Percentiles rank a stretch among this genome's conserved stretches.
phyloP scores from a whole-genome alignment of 2,113 vertebrate genomes.

The Rhinichthys klamathensis region DNA sequence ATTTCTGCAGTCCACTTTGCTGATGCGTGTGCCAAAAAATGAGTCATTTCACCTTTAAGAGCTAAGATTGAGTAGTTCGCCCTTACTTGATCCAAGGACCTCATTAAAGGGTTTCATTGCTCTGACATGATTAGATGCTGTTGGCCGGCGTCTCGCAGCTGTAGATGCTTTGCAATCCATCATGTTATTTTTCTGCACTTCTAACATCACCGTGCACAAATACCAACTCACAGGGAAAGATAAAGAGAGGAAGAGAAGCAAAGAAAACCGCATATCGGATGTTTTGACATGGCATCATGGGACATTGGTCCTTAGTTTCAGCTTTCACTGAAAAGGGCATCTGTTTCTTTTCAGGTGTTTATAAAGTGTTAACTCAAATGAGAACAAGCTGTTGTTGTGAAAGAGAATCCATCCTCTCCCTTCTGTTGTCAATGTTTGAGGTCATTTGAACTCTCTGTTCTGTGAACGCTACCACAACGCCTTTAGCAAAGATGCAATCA shows the following conservation, averaged over 20 bases:
- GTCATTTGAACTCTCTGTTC: neutral
- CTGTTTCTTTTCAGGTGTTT: neutral
- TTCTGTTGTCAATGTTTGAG: slow-evolving; percentile 7
- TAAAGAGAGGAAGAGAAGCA: neutral
- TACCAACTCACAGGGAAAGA: neutral
- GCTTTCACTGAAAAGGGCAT: neutral
- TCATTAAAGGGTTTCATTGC: neutral
- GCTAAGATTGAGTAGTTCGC: slow-evolving; percentile 11
- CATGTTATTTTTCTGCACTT: neutral
- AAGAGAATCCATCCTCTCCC: neutral
- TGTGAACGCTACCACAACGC: neutral
- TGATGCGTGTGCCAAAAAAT: neutral
- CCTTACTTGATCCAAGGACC: neutral
- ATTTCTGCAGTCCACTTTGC: neutral
- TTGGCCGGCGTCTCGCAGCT: neutral
- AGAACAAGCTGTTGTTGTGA: slow-evolving; percentile 22
- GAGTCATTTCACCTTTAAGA: neutral
- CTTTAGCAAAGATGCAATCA: slow-evolving; percentile 14
- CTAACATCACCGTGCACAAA: neutral
- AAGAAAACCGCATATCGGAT: neutral
- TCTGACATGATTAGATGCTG: slow-evolving; percentile 24
- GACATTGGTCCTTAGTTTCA: neutral
- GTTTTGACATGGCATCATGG: neutral
- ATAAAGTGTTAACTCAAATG: slow-evolving; percentile 3
- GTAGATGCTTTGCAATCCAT: slow-evolving; percentile 1